Base-by-base conservation (phyloP, 1,140 invertebrate genomes). In the Holotrichia oblita region DNA sequence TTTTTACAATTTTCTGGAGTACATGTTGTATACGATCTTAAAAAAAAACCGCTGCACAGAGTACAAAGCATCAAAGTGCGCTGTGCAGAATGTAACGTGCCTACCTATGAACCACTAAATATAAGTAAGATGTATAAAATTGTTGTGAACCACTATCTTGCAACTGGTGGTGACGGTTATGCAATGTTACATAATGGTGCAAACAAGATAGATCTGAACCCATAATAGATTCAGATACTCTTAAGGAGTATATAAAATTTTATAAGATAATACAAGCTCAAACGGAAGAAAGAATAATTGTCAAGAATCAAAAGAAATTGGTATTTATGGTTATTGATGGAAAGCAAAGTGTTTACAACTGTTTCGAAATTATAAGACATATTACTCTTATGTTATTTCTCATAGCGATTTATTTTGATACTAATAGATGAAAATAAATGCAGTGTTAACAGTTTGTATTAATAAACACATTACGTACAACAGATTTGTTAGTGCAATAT, bases 1-100 rank as follows among this genome's bases (percentile, higher is more conserved):
- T 91, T 91, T 82, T 81, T 91, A 69, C 91, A 92, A 84, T 84
- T 89, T 77, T 89, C 90, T 17, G 91, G 91, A 1, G 80, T 91
- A 17, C 81, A 87, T 72, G 87, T 90, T 1, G 81, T 81, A 8
- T 91, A 89, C 80, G 87, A 92, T 82, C 86, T 90, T 79, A 83
- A 87, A 12, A 85, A 86, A 78, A 84, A 84, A 0, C 81, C 85
- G 0, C 89, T 90, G 8, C 82, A 85, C 0, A 84, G 89, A 12
- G 84, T 91, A 6, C 81, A 88, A 4, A 83, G 84, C 24, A 88
- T 88, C 2, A 82, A 87, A 81, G 89, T 88, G 0, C 81, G 88
- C 0, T 91, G 90, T 82, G 85, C 86, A 2, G 81, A 86, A 8
- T 92, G 90, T 81, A 81, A 77, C 12, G 86, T 91, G 2, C 85